These are phyloP conservation scores for Rhopilema esculentum DNA, from an alignment of 30 jellyfish, hydroid and myxozoan genomes.

Conservation along the genomic window DNA sequence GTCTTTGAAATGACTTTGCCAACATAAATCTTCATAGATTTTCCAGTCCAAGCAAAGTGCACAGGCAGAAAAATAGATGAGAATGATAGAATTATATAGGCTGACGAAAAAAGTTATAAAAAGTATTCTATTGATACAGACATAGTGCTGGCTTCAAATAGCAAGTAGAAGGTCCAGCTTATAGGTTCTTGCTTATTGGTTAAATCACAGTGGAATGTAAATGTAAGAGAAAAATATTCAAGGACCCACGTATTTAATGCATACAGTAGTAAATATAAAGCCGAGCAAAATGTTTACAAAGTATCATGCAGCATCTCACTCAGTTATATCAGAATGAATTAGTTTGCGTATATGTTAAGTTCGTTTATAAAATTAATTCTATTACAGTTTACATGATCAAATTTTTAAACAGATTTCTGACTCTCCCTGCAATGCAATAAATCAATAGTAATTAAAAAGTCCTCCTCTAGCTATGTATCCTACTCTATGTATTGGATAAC, in stretches of 20 bases:
- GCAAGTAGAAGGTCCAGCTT: too few species aligned
- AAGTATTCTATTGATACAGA: too few species aligned
- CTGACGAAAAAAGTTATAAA: too few species aligned
- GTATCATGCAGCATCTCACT: background rate
- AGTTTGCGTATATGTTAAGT: background rate
- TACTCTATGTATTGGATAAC: background rate
- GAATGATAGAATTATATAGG: too few species aligned
- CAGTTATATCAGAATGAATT: background rate
- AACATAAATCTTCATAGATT: too few species aligned
- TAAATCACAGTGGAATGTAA: too few species aligned
- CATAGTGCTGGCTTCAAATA: too few species aligned
- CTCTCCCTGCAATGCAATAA: background rate
- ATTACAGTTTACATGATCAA: background rate
- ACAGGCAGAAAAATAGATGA: too few species aligned
- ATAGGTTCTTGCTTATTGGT: too few species aligned
- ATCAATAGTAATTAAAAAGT: background rate
- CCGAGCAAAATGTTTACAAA: background rate
- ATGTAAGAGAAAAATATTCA: background rate
- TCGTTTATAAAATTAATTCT: background rate
- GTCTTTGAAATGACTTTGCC: too few species aligned
- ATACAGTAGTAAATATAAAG: background rate
- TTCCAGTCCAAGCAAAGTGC: too few species aligned
- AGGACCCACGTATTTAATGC: background rate
- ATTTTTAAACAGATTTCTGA: background rate
- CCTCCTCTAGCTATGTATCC: background rate